Evolutionary conservation across 2,797 vertebrate species (phyloP).

Genomic region (Thripadectes ignobilis): DNA sequence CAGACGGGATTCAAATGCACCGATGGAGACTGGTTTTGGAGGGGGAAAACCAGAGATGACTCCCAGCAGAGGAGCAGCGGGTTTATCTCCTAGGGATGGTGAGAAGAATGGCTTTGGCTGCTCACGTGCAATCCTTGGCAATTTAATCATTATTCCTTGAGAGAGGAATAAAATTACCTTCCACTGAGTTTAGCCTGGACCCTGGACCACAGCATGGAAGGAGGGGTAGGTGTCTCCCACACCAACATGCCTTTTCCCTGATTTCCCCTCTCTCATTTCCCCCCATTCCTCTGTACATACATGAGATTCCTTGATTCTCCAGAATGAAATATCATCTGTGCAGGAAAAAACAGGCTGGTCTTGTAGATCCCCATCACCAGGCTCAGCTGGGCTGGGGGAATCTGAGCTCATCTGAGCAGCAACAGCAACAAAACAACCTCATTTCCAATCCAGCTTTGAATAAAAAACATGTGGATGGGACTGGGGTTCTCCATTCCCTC

Average conservation of each 20-base stretch:
- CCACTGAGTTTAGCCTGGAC: neutral
- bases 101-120: neutral
- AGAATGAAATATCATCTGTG: fast-evolving
- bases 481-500: fast-evolving
- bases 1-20: fast-evolving
- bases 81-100: fast-evolving
- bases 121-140: fast-evolving
- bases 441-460: neutral
- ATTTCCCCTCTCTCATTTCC: neutral
- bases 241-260: neutral
- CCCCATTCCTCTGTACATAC: fast-evolving
- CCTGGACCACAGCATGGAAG: fast-evolving
- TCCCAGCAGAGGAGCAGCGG: neutral
- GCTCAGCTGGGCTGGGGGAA: neutral
- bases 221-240: fast-evolving
- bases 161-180: fast-evolving
- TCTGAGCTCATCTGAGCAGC: neutral
- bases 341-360: neutral
- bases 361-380: fast-evolving
- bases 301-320: neutral
- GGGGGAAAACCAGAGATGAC: neutral
- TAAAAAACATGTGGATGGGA: fast-evolving
- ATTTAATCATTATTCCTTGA: neutral
- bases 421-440: neutral
- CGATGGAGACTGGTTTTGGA: fast-evolving